These are phyloP conservation scores for Hoplias malabaricus DNA, from an alignment of 2,113 vertebrate genomes.

Conservation along the genomic window DNA sequence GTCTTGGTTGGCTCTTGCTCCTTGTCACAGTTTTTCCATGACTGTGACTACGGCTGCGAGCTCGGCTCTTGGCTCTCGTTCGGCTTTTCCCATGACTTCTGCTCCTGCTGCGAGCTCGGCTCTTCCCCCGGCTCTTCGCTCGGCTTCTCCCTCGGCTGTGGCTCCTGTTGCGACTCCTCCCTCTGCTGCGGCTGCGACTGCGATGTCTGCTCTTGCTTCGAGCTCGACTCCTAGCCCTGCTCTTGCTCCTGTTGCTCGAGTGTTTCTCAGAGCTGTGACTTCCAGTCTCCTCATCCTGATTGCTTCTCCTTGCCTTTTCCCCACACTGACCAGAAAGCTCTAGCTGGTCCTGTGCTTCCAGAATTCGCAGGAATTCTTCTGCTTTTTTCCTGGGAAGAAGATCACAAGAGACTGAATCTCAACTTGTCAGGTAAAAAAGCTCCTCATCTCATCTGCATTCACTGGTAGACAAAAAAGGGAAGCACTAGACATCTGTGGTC, in stretches of 20 bases:
- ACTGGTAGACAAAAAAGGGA: no score
- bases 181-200: slow-evolving; percentile 56
- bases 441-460: no score
- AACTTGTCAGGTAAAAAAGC: no score
- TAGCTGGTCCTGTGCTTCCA: slow-evolving; percentile 61
- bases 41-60: slow-evolving; percentile 54
- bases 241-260: slow-evolving; percentile 25
- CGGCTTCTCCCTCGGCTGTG: slow-evolving; percentile 33
- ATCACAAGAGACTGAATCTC: not conserved
- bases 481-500: no score
- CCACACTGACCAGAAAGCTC: not conserved
- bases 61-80: slow-evolving; percentile 45
- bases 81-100: slow-evolving; percentile 18
- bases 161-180: slow-evolving; percentile 55
- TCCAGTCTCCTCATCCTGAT: not conserved
- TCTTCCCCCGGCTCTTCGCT: slow-evolving; percentile 58
- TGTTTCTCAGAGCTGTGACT: slow-evolving; percentile 17
- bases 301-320: slow-evolving; percentile 20
- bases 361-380: slow-evolving; percentile 71
- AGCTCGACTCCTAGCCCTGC: slow-evolving; percentile 52
- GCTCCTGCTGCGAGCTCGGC: slow-evolving; percentile 72
- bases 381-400: slow-evolving; percentile 64
- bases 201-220: slow-evolving; percentile 52
- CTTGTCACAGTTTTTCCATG: slow-evolving; percentile 37
- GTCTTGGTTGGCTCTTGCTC: slow-evolving; percentile 39